A percentile compares a stretch with the other conserved stretches of the same genome.
Conservation (phyloP, 2,888 invertebrate genomes). For the Perizoma flavofasciatum region DNA sequence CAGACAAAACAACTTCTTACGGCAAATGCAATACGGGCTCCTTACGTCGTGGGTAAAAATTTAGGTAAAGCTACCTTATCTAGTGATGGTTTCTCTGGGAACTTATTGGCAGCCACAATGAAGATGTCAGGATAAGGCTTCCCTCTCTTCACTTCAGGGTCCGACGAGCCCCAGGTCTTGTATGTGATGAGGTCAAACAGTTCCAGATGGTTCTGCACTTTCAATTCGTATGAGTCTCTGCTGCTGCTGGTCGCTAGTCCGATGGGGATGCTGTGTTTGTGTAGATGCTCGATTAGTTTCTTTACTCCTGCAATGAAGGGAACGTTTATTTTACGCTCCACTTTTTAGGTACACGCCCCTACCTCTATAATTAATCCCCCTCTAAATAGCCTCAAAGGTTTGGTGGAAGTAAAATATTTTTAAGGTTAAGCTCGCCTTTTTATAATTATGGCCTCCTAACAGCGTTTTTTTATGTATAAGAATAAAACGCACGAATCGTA, state of each 20-base stretch:
- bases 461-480: no score
- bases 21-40: no score
- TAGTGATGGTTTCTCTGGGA: constrained; percentile 85
- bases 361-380: no score
- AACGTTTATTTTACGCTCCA: background rate
- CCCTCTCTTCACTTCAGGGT: constrained; percentile 91
- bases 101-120: constrained; percentile 88
- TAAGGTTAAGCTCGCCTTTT: no score
- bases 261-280: constrained; percentile 88
- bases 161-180: constrained; percentile 91
- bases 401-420: no score
- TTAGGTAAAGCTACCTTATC: constrained; percentile 66
- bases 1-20: no score
- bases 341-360: no score
- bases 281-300: constrained; percentile 88
- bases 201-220: constrained; percentile 86
- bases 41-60: no score
- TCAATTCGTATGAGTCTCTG: constrained; percentile 87
- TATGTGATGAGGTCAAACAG: constrained; percentile 87
- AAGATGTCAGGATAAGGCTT: constrained; percentile 96
- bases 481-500: no score
- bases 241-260: constrained; percentile 95
- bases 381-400: no score
- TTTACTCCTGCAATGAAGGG: constrained; percentile 87
- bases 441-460: no score